Evolutionary conservation across 2,797 vertebrate species (phyloP).

Genomic region (Arnoldichthys spilopterus): DNA sequence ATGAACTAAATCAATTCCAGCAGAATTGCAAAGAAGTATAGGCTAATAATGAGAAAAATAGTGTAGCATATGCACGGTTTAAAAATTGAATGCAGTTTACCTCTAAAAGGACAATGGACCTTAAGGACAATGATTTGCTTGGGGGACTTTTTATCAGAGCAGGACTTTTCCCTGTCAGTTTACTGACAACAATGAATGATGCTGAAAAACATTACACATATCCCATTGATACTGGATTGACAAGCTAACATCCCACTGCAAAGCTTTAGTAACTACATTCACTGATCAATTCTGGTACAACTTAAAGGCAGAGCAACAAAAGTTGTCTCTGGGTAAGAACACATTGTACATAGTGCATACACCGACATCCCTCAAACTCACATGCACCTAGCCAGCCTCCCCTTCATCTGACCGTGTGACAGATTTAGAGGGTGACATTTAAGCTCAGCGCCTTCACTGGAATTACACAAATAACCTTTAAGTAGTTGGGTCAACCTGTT

Average conservation of each 20-base stretch:
- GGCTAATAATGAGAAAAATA: neutral
- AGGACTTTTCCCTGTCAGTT: too few relatives aligned
- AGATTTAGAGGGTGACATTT: slow-evolving; percentile 43
- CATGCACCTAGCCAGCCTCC: neutral
- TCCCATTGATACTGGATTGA: too few relatives aligned
- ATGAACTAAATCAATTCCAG: slow-evolving; percentile 18
- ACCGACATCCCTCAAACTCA: too few relatives aligned
- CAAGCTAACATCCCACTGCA: neutral
- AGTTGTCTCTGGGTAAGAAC: too few relatives aligned
- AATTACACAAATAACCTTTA: slow-evolving; percentile 55
- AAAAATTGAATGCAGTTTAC: too few relatives aligned
- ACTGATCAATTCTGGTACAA: neutral
- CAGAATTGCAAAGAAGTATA: neutral
- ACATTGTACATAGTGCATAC: too few relatives aligned
- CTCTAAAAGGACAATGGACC: too few relatives aligned
- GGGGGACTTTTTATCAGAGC: too few relatives aligned
- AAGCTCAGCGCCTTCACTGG: slow-evolving; percentile 44
- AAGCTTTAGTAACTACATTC: neutral
- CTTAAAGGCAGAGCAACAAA: too few relatives aligned
- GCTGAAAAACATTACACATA: too few relatives aligned
- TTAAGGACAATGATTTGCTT: too few relatives aligned
- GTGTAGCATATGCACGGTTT: neutral
- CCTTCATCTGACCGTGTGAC: slow-evolving; percentile 21
- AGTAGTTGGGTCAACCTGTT: slow-evolving; percentile 30
- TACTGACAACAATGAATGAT: too few relatives aligned